Conservation (phyloP, 2,888 invertebrate genomes). For the Dusona sp. region DNA sequence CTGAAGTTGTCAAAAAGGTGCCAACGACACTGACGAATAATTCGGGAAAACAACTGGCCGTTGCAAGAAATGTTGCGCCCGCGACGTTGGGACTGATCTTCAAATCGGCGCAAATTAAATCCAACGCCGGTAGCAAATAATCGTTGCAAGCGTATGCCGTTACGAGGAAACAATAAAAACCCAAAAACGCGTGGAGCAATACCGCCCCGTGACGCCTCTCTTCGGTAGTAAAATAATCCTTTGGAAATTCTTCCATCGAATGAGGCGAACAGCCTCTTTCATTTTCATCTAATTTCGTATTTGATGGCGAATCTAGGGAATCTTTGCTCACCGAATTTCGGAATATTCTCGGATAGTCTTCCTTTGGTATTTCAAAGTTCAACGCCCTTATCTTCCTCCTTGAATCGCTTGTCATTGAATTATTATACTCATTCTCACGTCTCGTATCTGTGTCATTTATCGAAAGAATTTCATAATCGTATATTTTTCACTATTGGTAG, state of each 20-base stretch:
- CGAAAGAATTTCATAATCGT: background rate
- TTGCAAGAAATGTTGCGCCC: conserved; percentile 98
- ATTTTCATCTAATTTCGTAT: background rate
- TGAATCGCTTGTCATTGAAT: conserved; percentile 13
- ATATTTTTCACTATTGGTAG: background rate
- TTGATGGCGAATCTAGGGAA: background rate
- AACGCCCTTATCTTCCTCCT: background rate
- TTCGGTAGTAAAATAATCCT: conserved; percentile 87
- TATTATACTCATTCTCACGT: background rate
- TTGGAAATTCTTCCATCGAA: conserved; percentile 87
- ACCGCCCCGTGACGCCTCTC: conserved; percentile 92
- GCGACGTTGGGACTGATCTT: conserved; percentile 94
- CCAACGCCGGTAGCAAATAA: conserved; percentile 96
- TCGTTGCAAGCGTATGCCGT: conserved; percentile 96
- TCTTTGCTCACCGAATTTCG: background rate
- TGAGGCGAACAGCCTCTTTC: conserved; percentile 74
- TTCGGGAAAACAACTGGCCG: conserved; percentile 97
- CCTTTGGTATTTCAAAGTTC: background rate
- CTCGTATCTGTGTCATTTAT: conserved; percentile 27
- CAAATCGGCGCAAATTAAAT: conserved; percentile 93
- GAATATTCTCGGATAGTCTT: background rate
- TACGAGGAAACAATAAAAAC: conserved; percentile 93
- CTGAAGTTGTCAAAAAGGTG: conserved; percentile 92
- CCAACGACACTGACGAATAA: conserved; percentile 96
- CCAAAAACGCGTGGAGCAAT: conserved; percentile 90